phyloP scores from a whole-genome alignment of 2,113 vertebrate species.

The Collichthys lucidus region DNA sequence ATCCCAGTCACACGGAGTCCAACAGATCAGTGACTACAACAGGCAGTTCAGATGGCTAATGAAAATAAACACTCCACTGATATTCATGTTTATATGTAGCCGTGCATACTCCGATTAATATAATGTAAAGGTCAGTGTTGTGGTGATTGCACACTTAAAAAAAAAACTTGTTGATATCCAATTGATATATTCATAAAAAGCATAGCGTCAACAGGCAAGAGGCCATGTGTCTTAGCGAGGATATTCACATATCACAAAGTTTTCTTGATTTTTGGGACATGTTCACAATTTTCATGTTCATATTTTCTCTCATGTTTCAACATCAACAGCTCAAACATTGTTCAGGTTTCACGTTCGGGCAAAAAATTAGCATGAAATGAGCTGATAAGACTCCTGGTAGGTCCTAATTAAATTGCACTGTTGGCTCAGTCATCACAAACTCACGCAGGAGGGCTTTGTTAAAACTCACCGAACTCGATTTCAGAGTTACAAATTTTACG shows the following conservation, averaged over 20 bases:
- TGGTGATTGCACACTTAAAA: too few relatives aligned
- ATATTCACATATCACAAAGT: background rate
- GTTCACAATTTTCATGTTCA: background rate
- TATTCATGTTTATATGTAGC: too few relatives aligned
- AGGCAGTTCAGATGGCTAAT: too few relatives aligned
- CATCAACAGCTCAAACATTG: background rate
- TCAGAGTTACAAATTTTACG: background rate
- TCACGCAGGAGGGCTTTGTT: background rate
- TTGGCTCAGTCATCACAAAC: background rate
- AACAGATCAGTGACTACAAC: too few relatives aligned
- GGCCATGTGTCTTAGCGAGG: too few relatives aligned
- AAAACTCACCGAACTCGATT: background rate
- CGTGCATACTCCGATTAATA: too few relatives aligned
- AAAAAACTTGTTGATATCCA: too few relatives aligned
- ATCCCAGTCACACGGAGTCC: background rate
- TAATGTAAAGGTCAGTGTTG: too few relatives aligned
- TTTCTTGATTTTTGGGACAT: background rate
- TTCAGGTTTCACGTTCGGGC: background rate
- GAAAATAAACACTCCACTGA: too few relatives aligned
- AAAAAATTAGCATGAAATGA: slow-evolving; percentile 8
- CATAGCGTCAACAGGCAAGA: too few relatives aligned
- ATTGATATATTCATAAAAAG: too few relatives aligned
- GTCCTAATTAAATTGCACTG: background rate
- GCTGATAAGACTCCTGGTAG: background rate
- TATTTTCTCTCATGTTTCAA: background rate